phyloP scores from a whole-genome alignment of 2,888 invertebrate genomes.

The Drosophila paracracens region DNA sequence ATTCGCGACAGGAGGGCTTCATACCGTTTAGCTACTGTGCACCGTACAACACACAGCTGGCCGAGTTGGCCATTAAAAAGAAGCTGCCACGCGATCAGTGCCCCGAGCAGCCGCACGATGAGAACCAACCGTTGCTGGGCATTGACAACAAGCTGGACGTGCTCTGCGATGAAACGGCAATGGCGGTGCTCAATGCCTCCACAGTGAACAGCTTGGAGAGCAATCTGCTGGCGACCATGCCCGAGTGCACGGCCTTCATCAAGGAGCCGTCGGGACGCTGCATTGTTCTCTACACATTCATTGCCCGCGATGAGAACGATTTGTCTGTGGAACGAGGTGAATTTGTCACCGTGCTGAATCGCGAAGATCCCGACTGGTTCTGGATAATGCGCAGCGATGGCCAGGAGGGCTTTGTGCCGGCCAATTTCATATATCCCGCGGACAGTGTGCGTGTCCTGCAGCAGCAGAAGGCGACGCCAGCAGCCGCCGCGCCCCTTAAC shows the following conservation, averaged over 20 bases:
- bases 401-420: conserved; percentile 97
- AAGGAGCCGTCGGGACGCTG: conserved; percentile 96
- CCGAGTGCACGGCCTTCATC: conserved; percentile 89
- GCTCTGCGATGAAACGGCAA: conserved; percentile 79
- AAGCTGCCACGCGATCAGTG: conserved; percentile 91
- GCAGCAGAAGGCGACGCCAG: conserved; percentile 56
- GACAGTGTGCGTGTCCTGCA: conserved; percentile 87
- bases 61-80: conserved; percentile 93
- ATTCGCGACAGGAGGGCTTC: conserved; percentile 95
- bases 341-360: conserved; percentile 97
- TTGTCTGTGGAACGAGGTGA: conserved; percentile 97
- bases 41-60: conserved; percentile 90
- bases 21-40: conserved; percentile 97
- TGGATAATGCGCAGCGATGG: conserved; percentile 97
- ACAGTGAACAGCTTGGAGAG: conserved; percentile 84
- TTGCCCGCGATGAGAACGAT: conserved; percentile 96
- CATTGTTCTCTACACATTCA: conserved; percentile 96
- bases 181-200: conserved; percentile 38
- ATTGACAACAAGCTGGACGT: conserved; percentile 75
- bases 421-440: conserved; percentile 96
- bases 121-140: conserved; percentile 71
- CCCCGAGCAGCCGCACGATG: conserved; percentile 66
- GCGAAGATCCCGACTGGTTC: conserved; percentile 98
- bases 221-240: conserved; percentile 76
- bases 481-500: conserved; percentile 45